Evolutionary conservation across 1,140 invertebrate species (phyloP).

Genomic region (Caenorhabditis briggsae): DNA sequence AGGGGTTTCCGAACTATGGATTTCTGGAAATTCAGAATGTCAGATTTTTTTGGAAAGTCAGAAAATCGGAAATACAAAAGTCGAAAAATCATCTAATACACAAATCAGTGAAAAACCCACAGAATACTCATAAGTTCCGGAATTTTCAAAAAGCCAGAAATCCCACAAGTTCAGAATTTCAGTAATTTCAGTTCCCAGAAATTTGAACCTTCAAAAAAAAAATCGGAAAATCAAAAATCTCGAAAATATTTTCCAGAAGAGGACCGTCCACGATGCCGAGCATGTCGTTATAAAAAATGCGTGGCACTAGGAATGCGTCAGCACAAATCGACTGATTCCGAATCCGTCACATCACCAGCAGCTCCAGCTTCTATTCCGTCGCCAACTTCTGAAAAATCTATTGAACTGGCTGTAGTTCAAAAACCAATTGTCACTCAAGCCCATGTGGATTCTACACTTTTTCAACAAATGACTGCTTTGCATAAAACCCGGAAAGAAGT

Average conservation of each 20-base stretch:
- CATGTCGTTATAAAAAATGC: constrained; percentile 34
- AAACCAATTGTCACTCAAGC: constrained; percentile 9
- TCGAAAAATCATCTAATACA: too few relatives aligned
- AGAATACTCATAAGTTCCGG: too few relatives aligned
- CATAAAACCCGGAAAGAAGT: background rate
- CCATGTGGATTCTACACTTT: background rate
- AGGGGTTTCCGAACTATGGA: too few relatives aligned
- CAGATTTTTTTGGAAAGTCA: too few relatives aligned
- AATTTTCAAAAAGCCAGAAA: too few relatives aligned
- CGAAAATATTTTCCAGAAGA: background rate
- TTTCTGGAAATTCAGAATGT: too few relatives aligned
- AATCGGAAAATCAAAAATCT: background rate
- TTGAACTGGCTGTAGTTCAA: background rate
- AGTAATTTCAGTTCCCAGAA: too few relatives aligned
- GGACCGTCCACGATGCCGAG: constrained; percentile 7
- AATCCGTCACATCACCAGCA: background rate
- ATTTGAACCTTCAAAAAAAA: too few relatives aligned
- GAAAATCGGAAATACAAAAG: too few relatives aligned
- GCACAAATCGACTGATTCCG: constrained; percentile 1
- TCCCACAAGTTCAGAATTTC: too few relatives aligned
- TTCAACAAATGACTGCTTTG: background rate
- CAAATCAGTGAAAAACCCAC: too few relatives aligned
- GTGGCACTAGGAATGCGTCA: background rate
- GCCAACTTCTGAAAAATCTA: background rate
- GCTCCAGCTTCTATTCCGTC: background rate